A percentile compares a stretch with the other conserved stretches of the same genome.
These are phyloP conservation scores for Phataginus tetradactyla DNA, from an alignment of 2,797 vertebrate genomes.

Conservation along the genomic window DNA sequence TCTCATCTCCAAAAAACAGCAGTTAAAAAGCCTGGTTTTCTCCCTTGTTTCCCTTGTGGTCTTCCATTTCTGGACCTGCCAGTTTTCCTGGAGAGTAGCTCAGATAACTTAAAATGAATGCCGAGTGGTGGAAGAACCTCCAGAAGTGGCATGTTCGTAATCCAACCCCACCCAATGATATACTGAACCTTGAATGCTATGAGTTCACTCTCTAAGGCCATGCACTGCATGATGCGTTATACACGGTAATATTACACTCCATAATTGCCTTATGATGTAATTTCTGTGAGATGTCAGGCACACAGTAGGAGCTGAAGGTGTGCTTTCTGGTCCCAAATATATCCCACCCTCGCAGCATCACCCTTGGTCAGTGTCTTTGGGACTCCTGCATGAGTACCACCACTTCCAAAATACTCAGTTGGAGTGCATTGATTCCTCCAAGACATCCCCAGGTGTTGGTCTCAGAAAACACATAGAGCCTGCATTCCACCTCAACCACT, in stretches of 20 bases:
- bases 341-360: fast-evolving
- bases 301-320: neutral
- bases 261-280: neutral
- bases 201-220: neutral
- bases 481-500: too few species aligned
- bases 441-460: neutral
- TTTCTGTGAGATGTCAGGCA: neutral
- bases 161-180: neutral
- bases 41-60: neutral
- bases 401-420: neutral
- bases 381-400: fast-evolving
- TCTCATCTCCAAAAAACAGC: neutral
- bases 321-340: neutral
- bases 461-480: neutral
- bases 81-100: neutral
- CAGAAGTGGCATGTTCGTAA: neutral
- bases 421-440: neutral
- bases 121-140: neutral
- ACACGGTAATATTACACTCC: too few species aligned
- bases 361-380: neutral
- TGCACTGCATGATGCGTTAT: fast-evolving
- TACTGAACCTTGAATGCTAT: neutral
- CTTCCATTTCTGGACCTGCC: neutral
- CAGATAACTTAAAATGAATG: neutral
- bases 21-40: neutral